phyloP scores from a whole-genome alignment of 2,888 invertebrate genomes.

The Perizoma affinitatum region DNA sequence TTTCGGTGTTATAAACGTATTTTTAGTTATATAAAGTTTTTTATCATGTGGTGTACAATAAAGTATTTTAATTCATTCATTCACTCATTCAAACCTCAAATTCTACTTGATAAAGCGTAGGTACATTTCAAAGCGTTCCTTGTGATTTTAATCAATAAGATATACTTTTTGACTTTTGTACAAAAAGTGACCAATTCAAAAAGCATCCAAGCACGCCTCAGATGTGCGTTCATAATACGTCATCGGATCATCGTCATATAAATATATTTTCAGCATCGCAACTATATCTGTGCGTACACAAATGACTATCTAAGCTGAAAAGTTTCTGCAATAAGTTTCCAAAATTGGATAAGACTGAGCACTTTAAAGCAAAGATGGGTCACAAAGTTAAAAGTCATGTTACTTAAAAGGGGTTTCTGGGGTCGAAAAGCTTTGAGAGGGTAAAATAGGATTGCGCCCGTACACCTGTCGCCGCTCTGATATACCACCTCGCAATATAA shows the following conservation, averaged over 20 bases:
- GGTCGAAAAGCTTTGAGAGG: conserved; percentile 71
- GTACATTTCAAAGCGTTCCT: too few species aligned
- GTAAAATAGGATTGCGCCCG: conserved; percentile 74
- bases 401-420: conserved; percentile 80
- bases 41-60: too few species aligned
- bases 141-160: too few species aligned
- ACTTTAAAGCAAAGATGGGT: conserved; percentile 80
- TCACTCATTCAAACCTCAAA: too few species aligned
- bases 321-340: conserved; percentile 53
- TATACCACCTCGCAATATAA: conserved; percentile 57
- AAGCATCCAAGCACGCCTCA: conserved; percentile 1
- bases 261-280: conserved; percentile 11
- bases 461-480: conserved; percentile 70
- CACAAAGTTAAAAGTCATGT: conserved; percentile 84
- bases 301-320: conserved; percentile 48
- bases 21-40: too few species aligned
- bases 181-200: neutral
- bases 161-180: neutral
- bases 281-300: conserved; percentile 22
- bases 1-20: too few species aligned
- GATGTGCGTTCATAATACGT: too few species aligned
- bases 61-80: too few species aligned
- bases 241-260: too few species aligned
- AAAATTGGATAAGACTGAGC: conserved; percentile 69
- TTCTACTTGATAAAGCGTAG: too few species aligned